Evolutionary conservation across 2,888 invertebrate genomes (phyloP).

Genomic region (Drosophila nr. perissopoda): DNA sequence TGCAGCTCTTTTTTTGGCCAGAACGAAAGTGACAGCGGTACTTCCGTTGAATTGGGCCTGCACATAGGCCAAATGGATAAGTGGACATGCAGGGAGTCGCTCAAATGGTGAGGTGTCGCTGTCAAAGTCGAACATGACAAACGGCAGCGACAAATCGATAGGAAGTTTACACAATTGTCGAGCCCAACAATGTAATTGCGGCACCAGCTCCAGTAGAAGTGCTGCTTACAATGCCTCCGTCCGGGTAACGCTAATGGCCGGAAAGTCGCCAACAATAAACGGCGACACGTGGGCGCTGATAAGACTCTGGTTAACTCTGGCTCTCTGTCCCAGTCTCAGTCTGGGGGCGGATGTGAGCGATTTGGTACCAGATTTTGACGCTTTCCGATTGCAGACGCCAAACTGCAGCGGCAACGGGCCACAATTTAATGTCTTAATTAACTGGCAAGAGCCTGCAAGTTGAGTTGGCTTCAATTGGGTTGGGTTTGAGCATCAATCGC

Average conservation of each 20-base stretch:
- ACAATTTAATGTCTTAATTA: slow-evolving; percentile 78
- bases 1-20: slow-evolving; percentile 37
- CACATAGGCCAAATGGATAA: slow-evolving; percentile 24
- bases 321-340: background rate
- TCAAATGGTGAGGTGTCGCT: slow-evolving; percentile 43
- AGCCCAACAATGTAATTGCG: slow-evolving; percentile 8
- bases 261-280: slow-evolving; percentile 69
- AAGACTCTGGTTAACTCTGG: slow-evolving; percentile 29
- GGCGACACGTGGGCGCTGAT: slow-evolving; percentile 78
- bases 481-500: slow-evolving; percentile 22
- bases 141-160: slow-evolving; percentile 43
- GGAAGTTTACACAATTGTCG: slow-evolving; percentile 66
- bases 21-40: slow-evolving; percentile 72
- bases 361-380: slow-evolving; percentile 64
- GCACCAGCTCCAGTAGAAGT: slow-evolving; percentile 2
- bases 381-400: slow-evolving; percentile 52
- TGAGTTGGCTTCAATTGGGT: slow-evolving; percentile 29
- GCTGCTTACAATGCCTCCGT: slow-evolving; percentile 37
- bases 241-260: slow-evolving; percentile 70
- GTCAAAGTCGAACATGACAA: slow-evolving; percentile 50
- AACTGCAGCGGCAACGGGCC: slow-evolving; percentile 53
- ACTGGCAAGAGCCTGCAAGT: slow-evolving; percentile 46
- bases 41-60: slow-evolving; percentile 48
- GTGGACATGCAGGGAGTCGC: slow-evolving; percentile 8
- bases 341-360: slow-evolving; percentile 79